These are phyloP conservation scores for Crotalus horridus DNA, from an alignment of 2,113 vertebrate genomes.

Conservation along the genomic window DNA sequence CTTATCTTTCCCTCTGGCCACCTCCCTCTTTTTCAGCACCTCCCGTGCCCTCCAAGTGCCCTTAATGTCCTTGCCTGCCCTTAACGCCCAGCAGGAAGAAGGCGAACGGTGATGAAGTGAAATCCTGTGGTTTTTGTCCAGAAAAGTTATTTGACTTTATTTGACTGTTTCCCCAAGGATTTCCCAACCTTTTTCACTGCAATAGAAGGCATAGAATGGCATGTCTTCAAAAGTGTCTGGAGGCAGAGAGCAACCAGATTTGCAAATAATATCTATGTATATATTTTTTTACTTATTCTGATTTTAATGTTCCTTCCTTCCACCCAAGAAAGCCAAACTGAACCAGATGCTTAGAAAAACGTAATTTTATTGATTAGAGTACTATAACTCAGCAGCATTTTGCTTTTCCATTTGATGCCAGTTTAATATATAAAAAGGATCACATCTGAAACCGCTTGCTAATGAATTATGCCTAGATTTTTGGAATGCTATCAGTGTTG, in stretches of 20 bases:
- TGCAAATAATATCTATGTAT: background rate
- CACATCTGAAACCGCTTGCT: background rate
- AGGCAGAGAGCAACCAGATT: background rate
- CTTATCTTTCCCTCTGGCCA: no score
- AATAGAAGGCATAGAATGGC: background rate
- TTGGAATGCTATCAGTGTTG: background rate
- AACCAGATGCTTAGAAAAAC: background rate
- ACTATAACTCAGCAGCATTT: background rate
- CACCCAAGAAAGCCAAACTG: background rate
- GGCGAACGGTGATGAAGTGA: background rate
- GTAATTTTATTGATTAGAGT: background rate
- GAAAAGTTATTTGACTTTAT: background rate
- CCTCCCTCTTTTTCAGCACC: background rate
- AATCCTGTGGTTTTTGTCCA: background rate
- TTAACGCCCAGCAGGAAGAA: background rate
- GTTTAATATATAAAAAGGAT: background rate
- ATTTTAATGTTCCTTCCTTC: background rate
- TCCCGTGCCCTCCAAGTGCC: background rate
- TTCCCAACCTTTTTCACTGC: background rate
- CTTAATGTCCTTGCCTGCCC: background rate
- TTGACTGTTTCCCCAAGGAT: background rate
- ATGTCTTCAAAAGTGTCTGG: background rate
- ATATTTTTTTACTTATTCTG: background rate
- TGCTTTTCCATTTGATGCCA: background rate
- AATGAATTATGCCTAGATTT: background rate